Conservation (phyloP, 2,797 vertebrate genomes). For the Craterocephalus amniculus region DNA sequence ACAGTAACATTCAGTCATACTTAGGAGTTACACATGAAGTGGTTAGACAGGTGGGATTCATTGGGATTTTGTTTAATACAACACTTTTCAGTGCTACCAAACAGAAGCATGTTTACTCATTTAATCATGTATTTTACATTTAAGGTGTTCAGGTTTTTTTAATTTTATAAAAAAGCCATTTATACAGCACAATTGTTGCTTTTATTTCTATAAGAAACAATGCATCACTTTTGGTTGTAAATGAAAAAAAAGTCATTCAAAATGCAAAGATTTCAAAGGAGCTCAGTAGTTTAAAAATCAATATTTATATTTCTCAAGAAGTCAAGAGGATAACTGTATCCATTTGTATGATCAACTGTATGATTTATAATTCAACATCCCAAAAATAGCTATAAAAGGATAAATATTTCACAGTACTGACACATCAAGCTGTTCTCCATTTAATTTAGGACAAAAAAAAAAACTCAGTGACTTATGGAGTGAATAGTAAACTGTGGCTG, state of each 20-base stretch:
- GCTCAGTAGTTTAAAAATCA: neutral
- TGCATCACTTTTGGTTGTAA: neutral
- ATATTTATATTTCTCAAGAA: slow-evolving; percentile 3
- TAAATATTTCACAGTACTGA: slow-evolving; percentile 2
- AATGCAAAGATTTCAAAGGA: neutral
- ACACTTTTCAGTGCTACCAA: slow-evolving; percentile 4
- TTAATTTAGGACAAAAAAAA: neutral
- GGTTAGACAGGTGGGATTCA: slow-evolving; percentile 17
- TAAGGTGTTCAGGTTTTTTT: too few relatives aligned
- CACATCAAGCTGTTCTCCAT: neutral
- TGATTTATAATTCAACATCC: neutral
- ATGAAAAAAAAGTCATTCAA: neutral
- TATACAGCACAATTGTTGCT: slow-evolving; percentile 12
- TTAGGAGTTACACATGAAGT: slow-evolving; percentile 27
- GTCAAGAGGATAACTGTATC: neutral
- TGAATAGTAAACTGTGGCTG: neutral
- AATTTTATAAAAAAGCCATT: neutral
- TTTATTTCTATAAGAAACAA: slow-evolving; percentile 22
- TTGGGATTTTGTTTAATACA: slow-evolving; percentile 20
- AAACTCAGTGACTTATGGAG: neutral
- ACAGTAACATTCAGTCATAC: slow-evolving; percentile 6
- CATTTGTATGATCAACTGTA: neutral
- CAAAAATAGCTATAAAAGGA: neutral
- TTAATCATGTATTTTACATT: neutral
- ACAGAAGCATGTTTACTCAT: slow-evolving; percentile 7